Base-by-base conservation (phyloP, 92 coral and sea anemone genomes). In the Bergia sp. region DNA sequence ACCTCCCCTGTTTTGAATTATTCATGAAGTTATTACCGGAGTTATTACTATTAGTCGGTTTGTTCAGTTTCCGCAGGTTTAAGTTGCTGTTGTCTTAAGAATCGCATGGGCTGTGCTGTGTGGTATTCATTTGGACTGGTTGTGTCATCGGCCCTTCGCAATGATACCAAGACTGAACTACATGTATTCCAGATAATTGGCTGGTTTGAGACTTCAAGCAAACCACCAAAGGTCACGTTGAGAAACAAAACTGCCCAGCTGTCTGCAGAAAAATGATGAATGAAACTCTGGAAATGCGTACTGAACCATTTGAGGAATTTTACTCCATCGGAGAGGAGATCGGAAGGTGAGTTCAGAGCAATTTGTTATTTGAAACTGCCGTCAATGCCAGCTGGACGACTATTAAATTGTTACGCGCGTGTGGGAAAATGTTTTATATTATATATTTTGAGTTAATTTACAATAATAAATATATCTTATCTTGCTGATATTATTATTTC, bases 321-420 rank as follows among this genome's bases (percentile, higher is more conserved):
- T 96, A 92, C 85, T 92, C 92, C 73, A 85, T 95, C 79, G 96
- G 93, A 49, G 96, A 96, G 12, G 94, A 96, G 87, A 92, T 96
- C 21, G 99, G 99, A 78, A 92, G 98, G 99, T 96, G 72, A 72
- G 92, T 12, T 37, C 37, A 69, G 3, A 6, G 16, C n/a, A 16
- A 21, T 61, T 18, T 61, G 16, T 7, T 8, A 21, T 61, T 18
- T 61, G 29, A 12, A 21, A 2, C 29, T 13, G 69, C 69, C 58
- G 16, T 53, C 58, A 11, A 53, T 10, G 16, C 58, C 16, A 11
- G 29, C 29, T 29, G 29, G 3, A 11, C 0, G 58, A 45, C 50
- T 45, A 45, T 45, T 45, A 5, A 5, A 76, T 29, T n/a, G 40
- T 72, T 16, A 42, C 29, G 58, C 69, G 67, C 90, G 65, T 78